Base-by-base conservation (phyloP, 2,888 invertebrate species). In the Dioctria rufipes region DNA sequence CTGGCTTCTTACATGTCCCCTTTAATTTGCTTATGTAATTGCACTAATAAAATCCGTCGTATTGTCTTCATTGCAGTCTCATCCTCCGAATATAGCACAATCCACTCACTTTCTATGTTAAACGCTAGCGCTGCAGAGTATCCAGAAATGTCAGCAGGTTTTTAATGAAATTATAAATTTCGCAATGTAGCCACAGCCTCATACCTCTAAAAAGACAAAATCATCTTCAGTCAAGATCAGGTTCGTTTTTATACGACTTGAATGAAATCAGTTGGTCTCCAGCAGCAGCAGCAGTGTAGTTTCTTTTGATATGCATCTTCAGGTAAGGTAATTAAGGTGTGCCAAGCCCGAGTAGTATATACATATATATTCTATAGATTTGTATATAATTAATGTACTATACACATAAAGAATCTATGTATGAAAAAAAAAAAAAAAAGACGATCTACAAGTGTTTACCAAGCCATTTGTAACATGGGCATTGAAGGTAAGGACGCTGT, bases 131-230 rank as follows among this genome's bases (percentile, higher is more conserved):
- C 39, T n/a, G 63, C 40, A 63, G 1, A 63, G n/a, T 63, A 63
- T 63, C 42, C 42, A 63, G 40, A 39, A 40, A 63, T 42, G 42
- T 63, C 39, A 40, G 40, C 9, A 25, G 65, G 40, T n/a, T 39
- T 40, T 65, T 5, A 13, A 42, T 65, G 65, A 65, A 65, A 65
- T 65, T 65, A 65, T 65, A 42, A 65, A 42, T 65, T 65, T 65
- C 42, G 11, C 40, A 42, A 65, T 11, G 65, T 42, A 42, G 40
- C 42, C 42, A 42, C 42, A 6, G 9, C 65, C 40, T 9, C 42
- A 6, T 40, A n/a, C 42, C 42, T 40, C 42, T 42, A 65, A 65
- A 65, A 65, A 42, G 39, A 13, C 37, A 42, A 65, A 42, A 40
- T 65, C 65, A 42, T 65, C 65, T n/a, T 6, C 39, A 65, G 65